Evolutionary conservation across 2,888 invertebrate genomes (phyloP), one percentile per base, ranked within the genome.

Genomic region (Amphipoea oculea): DNA sequence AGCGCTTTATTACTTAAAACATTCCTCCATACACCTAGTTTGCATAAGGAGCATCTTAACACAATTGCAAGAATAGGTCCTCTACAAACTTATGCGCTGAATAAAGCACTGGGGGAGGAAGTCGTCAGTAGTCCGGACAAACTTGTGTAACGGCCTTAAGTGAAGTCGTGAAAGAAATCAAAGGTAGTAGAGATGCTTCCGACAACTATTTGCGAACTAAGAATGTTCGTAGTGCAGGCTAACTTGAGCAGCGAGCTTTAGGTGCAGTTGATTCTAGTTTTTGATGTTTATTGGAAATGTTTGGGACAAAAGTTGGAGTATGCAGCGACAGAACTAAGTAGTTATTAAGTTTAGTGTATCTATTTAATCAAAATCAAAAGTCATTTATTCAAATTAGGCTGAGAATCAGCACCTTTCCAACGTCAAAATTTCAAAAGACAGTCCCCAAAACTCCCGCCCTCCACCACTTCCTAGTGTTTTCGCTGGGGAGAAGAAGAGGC

Each of bases 111-210:
- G 62, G 71, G 29, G 65, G 45, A 65, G 60, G 71, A 80, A 83
- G 83, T 86, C 73, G 76, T 76, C 78, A 76, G 57, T 36, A 73
- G 51, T 63, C 62, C 9, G 12, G 57, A 57, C 62, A 14, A 86
- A 88, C 74, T 88, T 87, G 66, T 72, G 69, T 88, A 86, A 88
- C 81, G 72, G 82, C 77, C 65, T 78, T 82, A 85, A 83, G 81
- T 74, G 81, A 88, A 81, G 75, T 86, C 76, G 54, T 66, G 81
- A 83, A 87, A 88, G 88, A 84, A 88, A 88, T 88, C 84, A 84
- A 83, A 84, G 78, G 82, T 81, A 88, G 78, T 68, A 69, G 67
- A 76, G 81, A 85, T 75, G 84, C 78, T 76, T 79, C 73, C 65
- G 75, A 72, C 84, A 87, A 87, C 81, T 88, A 84, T 88, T 87